Base-by-base conservation (phyloP, 1,140 invertebrate species). In the Drosophila serrata region DNA sequence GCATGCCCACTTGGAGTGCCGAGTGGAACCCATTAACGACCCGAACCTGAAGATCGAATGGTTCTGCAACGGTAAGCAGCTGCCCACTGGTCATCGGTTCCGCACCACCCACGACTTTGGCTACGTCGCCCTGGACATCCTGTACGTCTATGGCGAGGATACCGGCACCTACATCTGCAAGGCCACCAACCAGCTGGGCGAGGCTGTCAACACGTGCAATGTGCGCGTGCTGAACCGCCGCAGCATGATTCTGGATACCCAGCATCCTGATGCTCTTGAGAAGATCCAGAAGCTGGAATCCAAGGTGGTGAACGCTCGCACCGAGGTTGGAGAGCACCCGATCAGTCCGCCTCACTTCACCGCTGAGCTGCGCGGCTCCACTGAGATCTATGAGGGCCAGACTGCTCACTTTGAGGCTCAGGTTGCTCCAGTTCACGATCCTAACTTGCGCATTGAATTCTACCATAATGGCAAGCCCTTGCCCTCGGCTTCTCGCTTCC, bases 21-120 rank as follows among this genome's bases (percentile, higher is more conserved):
- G 98, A 61, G 96, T 99, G 17, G 97, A 99, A 86, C 99, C 98
- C 12, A 97, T 99, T 70, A 99, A 98, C 90, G 98, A 99, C 93
- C 95, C 98, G 3, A 97, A 98, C 79, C 94, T 99, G 80, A 97
- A 96, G 92, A 98, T 99, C 59, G 98, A 99, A 94, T 99, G 99
- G 99, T 99, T 96, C 93, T 95, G 97, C 49, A 97, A 99, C 93
- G 97, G 97, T 60, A 94, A 96, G 64, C 95, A 95, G 68, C 94
- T 97, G 68, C 95, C 95, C 70, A 94, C 96, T 22, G 97, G 97
- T n/a, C 97, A 98, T 92, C 95, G 97, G 61, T 98, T 97, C 93
- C 95, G 97, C 91, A 98, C 97, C 27, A 97, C 97, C 22, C 97
- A 99, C 93, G 98, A 99, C 91, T 99, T 99, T 92, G 98, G 98